Base-by-base conservation (phyloP, 2,797 vertebrate species). In the Lutjanus argentimaculatus region DNA sequence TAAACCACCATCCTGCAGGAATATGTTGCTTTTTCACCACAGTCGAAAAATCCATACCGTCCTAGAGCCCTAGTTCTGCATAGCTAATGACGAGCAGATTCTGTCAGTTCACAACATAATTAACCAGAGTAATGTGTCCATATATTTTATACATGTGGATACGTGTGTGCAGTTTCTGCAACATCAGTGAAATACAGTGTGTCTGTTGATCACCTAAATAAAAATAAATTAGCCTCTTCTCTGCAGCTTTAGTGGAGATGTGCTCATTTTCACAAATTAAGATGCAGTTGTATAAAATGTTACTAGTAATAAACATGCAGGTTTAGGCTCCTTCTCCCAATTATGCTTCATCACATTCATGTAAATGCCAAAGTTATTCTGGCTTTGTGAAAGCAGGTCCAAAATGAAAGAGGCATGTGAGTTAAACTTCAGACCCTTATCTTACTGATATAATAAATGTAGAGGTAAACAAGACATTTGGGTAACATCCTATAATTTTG, bases 221-320 rank as follows among this genome's bases (percentile, higher is more conserved):
- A 74, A 82, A 65, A 30, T 45, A 12, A 49, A 53, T 64, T 58
- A 9, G 6, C 42, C 55, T 45, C 46, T 40, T 68, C 52, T 73
- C 8, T 46, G 57, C 58, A 65, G 42, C 13, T 55, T 69, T 68
- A 12, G 16, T 8, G 19, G 52, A 9, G 25, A 65, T 0, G 17
- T n/a, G 17, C 7, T 80, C 16, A 46, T 77, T 75, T 72, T 46
- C 25, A 68, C 48, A 73, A 67, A 77, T 69, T 36, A 68, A n/a
- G n/a, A 56, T 74, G 45, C 14, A 21, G 16, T 19, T 45, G 7
- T 67, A 8, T 48, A 42, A 64, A 73, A 45, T 36, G 11, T 51
- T 25, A 48, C 40, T 56, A 46, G 66, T 74, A 8, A 67, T 59
- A 51, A 79, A 69, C 9, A 67, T 57, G 57, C 21, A 56, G 42